Base-by-base conservation (phyloP, 35 echinoderm and acorn worm species). In the Stichopus chloronotus region DNA sequence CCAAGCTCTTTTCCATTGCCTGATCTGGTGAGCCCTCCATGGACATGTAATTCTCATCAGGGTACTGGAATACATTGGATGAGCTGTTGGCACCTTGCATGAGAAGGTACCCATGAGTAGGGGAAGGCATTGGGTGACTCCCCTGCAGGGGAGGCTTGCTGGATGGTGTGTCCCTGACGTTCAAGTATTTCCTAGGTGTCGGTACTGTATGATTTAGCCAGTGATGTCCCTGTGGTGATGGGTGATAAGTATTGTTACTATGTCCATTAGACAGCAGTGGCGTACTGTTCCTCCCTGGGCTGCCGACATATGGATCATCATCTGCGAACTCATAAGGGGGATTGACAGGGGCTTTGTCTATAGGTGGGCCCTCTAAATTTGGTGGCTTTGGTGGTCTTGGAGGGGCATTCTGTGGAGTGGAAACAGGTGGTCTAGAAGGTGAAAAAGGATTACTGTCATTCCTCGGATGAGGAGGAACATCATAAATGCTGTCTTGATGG, bases 321-420 rank as follows among this genome's bases (percentile, higher is more conserved):
- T 91, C 90, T 13, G 59, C 63, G 71, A 89, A 69, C 11, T 74
- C 17, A 25, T 30, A 7, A 21, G 60, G 87, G 8, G 87, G 87
- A 54, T 89, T 89, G 58, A 89, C 17, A 85, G 82, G 82, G n/a
- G 13, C 87, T 63, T 23, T 88, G 19, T 89, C 59, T 65, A 89
- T 52, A 43, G 87, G 87, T 69, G 87, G 7, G 6, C 87, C 87
- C 6, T 72, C 87, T 9, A 91, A 65, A 79, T 53, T 54, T 53
- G 74, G 55, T 22, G 90, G 90, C 79, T 91, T 91, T 10, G 90
- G 90, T 57, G 90, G 90, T 55, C 90, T 91, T 9, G 90, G 90
- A 21, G 90, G 90, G 20, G 90, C 76, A 89, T 89, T 89, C 87
- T 89, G 63, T 91, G 90, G 71, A 78, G 90, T 21, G 13, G 90